Evolutionary conservation across 2,888 invertebrate genomes (phyloP), one percentile per base, ranked within the genome.

Genomic region (Iselma pallidipennis): DNA sequence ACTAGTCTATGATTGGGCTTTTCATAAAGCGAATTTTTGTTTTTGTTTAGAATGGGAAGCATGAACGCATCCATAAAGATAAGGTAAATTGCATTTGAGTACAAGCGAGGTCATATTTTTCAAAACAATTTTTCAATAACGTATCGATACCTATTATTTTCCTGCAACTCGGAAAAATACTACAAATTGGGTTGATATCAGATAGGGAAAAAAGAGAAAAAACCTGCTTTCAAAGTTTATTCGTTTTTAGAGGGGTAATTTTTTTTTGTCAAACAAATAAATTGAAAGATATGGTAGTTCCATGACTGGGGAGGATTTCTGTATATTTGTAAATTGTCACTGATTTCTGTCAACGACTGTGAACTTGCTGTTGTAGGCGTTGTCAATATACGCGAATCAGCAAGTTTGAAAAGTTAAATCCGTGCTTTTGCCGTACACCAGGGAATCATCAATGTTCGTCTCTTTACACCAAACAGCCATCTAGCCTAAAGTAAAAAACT

Each of bases 371-470:
- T n/a, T n/a, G n/a, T n/a, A n/a, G n/a, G n/a, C n/a, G n/a, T 19
- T 14, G 50, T 28, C 19, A 29, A 29, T 29, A 19, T 26, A 9
- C 6, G 14, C 16, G 25, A 14, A 51, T 28, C 29, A 16, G 51
- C 51, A 51, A 51, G 51, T 51, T 51, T 51, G 10, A 5, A 33
- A 49, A 49, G 49, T 49, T 49, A 25, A 49, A 51, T 51, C 28
- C 51, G 29, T 51, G 26, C 1, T 9, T 4, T 5, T 19, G 26
- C 23, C 28, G 14, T 37, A 45, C 45, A 45, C 29, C 3, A 16
- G 51, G 51, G 51, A 51, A 29, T 29, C 51, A 51, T 51, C 51
- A 51, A 51, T 31, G 51, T 3, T 25, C 12, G 29, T 21, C 51
- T 5, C 29, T 45, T 21, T 29, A 51, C 51, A 29, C 51, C 19